Conservation (phyloP, 2,113 vertebrate species). For the Amphiprion ocellaris region DNA sequence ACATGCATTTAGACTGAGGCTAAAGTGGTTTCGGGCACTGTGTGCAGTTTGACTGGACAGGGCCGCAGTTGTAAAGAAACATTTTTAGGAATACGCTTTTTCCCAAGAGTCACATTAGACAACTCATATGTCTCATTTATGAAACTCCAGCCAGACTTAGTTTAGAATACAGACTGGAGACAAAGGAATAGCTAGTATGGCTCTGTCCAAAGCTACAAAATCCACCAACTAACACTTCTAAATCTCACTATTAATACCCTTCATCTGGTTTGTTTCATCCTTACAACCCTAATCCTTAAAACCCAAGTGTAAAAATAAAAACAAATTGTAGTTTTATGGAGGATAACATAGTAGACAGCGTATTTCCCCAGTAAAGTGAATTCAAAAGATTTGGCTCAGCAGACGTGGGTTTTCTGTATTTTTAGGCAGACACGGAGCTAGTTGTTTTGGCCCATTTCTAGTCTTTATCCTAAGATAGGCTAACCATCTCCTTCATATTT, state of each 20-base stretch:
- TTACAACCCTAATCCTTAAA: too few relatives aligned
- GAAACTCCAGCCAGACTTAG: background rate
- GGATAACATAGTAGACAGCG: background rate
- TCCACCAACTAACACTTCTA: background rate
- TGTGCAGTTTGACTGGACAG: background rate
- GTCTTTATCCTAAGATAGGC: too few relatives aligned
- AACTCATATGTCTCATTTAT: background rate
- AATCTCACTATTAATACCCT: background rate
- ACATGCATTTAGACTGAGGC: too few relatives aligned
- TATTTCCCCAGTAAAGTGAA: background rate
- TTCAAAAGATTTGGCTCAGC: background rate
- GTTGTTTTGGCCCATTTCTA: too few relatives aligned
- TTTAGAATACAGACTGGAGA: background rate
- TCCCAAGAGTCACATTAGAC: background rate
- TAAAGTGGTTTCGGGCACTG: too few relatives aligned
- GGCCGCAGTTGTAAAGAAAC: background rate
- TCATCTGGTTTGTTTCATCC: background rate
- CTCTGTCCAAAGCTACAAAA: background rate
- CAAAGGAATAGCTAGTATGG: background rate
- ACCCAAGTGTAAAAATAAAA: background rate
- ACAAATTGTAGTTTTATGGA: background rate
- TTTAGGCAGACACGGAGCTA: too few relatives aligned
- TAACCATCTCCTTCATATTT: background rate
- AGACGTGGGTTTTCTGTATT: too few relatives aligned
- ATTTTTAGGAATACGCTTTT: background rate